These are phyloP conservation scores for Camponotus pennsylvanicus DNA, from an alignment of 1,140 invertebrate species.

Conservation along the genomic window DNA sequence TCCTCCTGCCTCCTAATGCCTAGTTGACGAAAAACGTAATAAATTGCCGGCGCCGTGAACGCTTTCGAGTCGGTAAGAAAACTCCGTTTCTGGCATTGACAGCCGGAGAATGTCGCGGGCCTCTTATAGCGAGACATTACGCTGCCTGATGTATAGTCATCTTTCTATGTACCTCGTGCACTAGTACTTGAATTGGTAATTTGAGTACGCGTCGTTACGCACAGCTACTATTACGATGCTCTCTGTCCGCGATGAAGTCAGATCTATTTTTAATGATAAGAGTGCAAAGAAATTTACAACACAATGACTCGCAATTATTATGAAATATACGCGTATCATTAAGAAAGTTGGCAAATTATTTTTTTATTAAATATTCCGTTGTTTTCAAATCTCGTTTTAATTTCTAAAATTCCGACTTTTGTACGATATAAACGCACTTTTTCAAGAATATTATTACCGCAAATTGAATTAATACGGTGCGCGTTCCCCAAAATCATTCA, in stretches of 20 bases:
- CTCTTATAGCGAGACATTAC: slow-evolving; percentile 48
- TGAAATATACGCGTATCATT: slow-evolving; percentile 5
- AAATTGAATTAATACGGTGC: slow-evolving; percentile 8
- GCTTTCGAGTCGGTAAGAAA: slow-evolving; percentile 39
- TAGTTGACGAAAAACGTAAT: slow-evolving; percentile 73
- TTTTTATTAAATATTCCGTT: background rate
- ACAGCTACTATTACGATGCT: slow-evolving; percentile 24
- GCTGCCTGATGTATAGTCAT: slow-evolving; percentile 6
- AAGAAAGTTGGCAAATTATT: background rate
- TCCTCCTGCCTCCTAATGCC: slow-evolving; percentile 21
- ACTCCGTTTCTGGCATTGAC: slow-evolving; percentile 46
- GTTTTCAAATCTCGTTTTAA: background rate
- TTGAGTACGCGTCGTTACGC: slow-evolving; percentile 54
- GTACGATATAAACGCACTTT: background rate
- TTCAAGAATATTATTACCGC: slow-evolving; percentile 6
- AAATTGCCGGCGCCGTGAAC: slow-evolving; percentile 69
- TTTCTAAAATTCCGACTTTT: background rate
- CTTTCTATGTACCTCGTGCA: background rate
- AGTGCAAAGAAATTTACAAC: background rate
- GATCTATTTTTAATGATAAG: background rate
- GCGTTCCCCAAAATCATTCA: background rate
- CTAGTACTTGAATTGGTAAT: slow-evolving; percentile 55
- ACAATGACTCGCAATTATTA: background rate
- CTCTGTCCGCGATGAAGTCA: slow-evolving; percentile 2
- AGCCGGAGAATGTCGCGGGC: slow-evolving; percentile 32